phyloP scores from a whole-genome alignment of 1,140 invertebrate species.

The Brachionus paranguensis region DNA sequence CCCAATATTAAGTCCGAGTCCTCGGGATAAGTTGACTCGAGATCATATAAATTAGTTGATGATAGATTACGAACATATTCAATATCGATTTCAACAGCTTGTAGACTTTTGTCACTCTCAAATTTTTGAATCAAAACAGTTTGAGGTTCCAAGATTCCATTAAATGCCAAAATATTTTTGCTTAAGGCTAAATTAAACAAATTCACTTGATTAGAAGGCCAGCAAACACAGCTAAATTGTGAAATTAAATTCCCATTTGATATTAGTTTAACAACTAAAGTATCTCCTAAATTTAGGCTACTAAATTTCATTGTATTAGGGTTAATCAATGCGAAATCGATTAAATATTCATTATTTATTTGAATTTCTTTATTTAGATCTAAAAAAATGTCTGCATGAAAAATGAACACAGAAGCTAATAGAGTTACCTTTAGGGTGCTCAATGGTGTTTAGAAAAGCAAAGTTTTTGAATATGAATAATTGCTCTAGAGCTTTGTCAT shows the following conservation, averaged over 20 bases:
- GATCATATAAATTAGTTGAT: neutral
- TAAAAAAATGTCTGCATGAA: neutral
- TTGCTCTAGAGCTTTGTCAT: neutral
- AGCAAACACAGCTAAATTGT: neutral
- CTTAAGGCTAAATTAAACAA: neutral
- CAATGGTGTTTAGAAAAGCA: neutral
- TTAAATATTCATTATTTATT: constrained; percentile 10
- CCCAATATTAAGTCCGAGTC: neutral
- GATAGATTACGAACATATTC: constrained; percentile 29
- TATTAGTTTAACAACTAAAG: neutral
- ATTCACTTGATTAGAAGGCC: constrained; percentile 21
- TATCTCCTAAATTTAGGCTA: constrained; percentile 8
- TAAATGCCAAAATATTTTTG: neutral
- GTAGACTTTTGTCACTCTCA: neutral
- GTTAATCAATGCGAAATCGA: constrained; percentile 17
- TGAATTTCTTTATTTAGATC: neutral
- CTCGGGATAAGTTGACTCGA: neutral
- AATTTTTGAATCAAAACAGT: constrained; percentile 8
- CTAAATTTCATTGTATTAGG: constrained; percentile 19
- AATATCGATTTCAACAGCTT: constrained; percentile 13
- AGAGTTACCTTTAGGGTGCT: neutral
- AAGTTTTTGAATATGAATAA: constrained; percentile 1
- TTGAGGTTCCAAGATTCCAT: neutral
- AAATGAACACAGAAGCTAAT: neutral
- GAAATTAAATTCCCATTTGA: neutral